phyloP scores from a whole-genome alignment of 2,888 invertebrate species.

The Epinotia bilunana region DNA sequence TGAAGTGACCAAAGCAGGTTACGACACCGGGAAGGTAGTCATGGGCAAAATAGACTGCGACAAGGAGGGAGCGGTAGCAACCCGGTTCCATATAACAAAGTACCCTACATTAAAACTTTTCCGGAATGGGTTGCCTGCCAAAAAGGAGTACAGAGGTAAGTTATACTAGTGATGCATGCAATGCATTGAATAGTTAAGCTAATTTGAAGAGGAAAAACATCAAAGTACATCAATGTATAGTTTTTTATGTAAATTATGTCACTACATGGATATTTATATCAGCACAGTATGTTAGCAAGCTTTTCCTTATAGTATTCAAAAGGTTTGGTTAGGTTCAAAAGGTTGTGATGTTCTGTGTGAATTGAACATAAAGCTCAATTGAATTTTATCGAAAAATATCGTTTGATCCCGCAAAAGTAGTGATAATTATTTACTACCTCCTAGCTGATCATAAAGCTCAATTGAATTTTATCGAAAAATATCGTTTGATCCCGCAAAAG shows the following conservation, averaged over 20 bases:
- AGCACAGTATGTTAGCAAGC: neutral
- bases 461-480: no score
- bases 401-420: neutral
- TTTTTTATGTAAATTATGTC: neutral
- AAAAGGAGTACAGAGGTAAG: slow-evolving; percentile 94
- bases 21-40: slow-evolving; percentile 92
- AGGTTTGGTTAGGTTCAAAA: no score
- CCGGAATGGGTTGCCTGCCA: slow-evolving; percentile 94
- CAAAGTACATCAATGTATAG: neutral
- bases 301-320: neutral
- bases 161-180: slow-evolving; percentile 12
- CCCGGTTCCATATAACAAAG: slow-evolving; percentile 97
- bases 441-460: no score
- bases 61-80: slow-evolving; percentile 93
- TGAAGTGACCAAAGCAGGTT: slow-evolving; percentile 91
- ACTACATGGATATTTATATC: neutral
- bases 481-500: no score
- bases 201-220: neutral
- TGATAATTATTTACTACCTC: neutral
- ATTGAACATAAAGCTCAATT: neutral
- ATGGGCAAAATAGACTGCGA: slow-evolving; percentile 99
- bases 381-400: neutral
- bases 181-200: neutral
- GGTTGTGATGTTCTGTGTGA: no score
- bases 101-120: slow-evolving; percentile 99